Evolutionary conservation across 35 echinoderm and acorn worm genomes (phyloP).

Genomic region (Apostichopus parvimensis): DNA sequence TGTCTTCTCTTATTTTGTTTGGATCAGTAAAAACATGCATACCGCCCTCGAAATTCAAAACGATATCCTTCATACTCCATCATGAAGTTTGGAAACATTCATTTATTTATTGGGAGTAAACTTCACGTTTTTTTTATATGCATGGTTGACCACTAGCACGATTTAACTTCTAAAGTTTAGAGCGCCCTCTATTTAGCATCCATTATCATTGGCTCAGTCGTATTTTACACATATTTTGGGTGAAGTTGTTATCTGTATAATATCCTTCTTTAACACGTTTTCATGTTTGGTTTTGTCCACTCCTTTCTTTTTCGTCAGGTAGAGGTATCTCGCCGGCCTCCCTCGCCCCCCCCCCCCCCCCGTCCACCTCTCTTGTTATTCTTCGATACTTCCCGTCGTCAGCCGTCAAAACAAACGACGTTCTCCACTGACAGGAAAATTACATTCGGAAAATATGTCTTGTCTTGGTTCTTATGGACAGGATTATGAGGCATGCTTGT

Average conservation of each 20-base stretch:
- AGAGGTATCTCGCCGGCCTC: conserved; percentile 38
- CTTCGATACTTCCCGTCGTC: conserved; percentile 27
- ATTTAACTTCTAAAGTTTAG: background rate
- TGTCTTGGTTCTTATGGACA: conserved; percentile 43
- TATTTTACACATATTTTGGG: background rate
- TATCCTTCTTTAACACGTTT: conserved; percentile 36
- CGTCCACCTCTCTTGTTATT: conserved; percentile 38
- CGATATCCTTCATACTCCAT: too few species aligned
- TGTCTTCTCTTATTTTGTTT: too few species aligned
- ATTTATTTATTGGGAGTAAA: too few species aligned
- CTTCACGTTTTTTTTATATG: too few species aligned
- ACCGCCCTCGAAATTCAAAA: too few species aligned
- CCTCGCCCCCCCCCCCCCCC: too few species aligned
- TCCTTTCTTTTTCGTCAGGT: conserved; percentile 28
- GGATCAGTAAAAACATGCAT: too few species aligned
- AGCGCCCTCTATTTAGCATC: background rate
- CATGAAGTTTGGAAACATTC: too few species aligned
- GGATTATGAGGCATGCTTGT: conserved; percentile 42
- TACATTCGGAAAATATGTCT: conserved; percentile 56
- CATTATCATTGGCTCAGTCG: background rate
- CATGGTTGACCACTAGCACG: too few species aligned
- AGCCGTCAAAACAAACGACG: conserved; percentile 57
- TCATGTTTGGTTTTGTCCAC: conserved; percentile 49
- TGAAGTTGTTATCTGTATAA: background rate
- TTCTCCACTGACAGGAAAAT: conserved; percentile 44